These are phyloP conservation scores for Schizopygopsis malacanthus DNA, from an alignment of 2,797 vertebrate species.

Conservation along the genomic window DNA sequence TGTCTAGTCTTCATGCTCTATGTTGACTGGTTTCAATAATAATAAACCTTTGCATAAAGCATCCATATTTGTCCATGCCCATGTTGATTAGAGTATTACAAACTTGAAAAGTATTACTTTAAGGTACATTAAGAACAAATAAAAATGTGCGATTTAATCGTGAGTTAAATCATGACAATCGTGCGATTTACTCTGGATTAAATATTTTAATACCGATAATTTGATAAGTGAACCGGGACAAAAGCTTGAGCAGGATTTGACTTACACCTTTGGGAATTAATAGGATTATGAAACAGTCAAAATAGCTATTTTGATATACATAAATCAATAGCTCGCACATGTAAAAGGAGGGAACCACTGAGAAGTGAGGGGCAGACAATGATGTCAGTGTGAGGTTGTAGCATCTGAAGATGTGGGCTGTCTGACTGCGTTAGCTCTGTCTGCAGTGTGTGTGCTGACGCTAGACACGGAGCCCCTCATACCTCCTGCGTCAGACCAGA, in stretches of 20 bases:
- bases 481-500: slow-evolving; percentile 37
- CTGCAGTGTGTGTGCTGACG: slow-evolving; percentile 55
- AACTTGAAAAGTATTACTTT: too few species aligned
- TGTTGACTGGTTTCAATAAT: too few species aligned
- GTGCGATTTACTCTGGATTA: too few species aligned
- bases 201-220: background rate
- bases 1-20: too few species aligned
- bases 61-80: too few species aligned
- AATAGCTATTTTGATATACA: background rate
- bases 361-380: background rate
- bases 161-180: too few species aligned
- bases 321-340: background rate
- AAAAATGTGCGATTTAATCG: too few species aligned
- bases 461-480: slow-evolving; percentile 28
- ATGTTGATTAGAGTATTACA: too few species aligned
- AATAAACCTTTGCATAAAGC: too few species aligned
- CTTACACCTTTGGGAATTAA: too few species aligned
- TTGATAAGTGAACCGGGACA: background rate
- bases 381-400: slow-evolving; percentile 13
- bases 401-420: slow-evolving; percentile 27
- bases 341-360: background rate
- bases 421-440: slow-evolving; percentile 47
- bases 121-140: too few species aligned
- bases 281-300: background rate
- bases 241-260: background rate